Base-by-base conservation (phyloP, 2,113 vertebrate genomes). In the Mystacornis crossleyi region DNA sequence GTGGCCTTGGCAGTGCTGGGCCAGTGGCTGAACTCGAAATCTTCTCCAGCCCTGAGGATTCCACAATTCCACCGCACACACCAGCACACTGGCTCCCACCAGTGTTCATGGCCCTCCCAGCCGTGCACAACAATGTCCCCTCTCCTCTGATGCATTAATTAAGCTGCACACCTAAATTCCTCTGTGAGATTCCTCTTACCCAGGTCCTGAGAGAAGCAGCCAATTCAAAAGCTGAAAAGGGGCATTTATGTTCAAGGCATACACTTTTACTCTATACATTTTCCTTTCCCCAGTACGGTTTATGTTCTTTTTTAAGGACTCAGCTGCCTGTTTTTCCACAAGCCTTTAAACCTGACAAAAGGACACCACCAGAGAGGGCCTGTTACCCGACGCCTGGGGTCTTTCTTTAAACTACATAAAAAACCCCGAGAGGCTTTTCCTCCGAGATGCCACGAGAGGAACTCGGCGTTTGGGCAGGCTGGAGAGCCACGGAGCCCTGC, bases 71-170 rank as follows among this genome's bases (percentile, higher is more conserved):
- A 18, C 3, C 31, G 26, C 40, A 57, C 47, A 62, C 70, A 73
- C 6, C 36, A 20, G 28, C 31, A 58, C 2, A 2, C 1, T 31
- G 19, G n/a, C 10, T 80, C 40, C 60, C 50, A 60, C 4, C 36
- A 40, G 40, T 4, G 7, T 47, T 33, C 4, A 26, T 0, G 3
- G 45, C 10, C 31, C 62, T 61, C n/a, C 31, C 60, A 50, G 50
- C 58, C 34, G 14, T 1, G 7, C 54, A 50, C 34, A 47, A 4
- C 2, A 0, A 8, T 1, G 14, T 8, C 45, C 25, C 14, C 11
- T 33, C 71, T 64, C 78, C 74, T 58, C 65, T 67, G 67, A 40
- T 58, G 47, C 51, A 20, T 47, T 61, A 53, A 73, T 71, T 40
- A 57, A 33, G 23, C 42, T 57, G 42, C 25, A 29, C 5, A 0